Evolutionary conservation across 1,140 invertebrate genomes (phyloP), one percentile per base, ranked within the genome.

Genomic region (Odontomachus brunneus): DNA sequence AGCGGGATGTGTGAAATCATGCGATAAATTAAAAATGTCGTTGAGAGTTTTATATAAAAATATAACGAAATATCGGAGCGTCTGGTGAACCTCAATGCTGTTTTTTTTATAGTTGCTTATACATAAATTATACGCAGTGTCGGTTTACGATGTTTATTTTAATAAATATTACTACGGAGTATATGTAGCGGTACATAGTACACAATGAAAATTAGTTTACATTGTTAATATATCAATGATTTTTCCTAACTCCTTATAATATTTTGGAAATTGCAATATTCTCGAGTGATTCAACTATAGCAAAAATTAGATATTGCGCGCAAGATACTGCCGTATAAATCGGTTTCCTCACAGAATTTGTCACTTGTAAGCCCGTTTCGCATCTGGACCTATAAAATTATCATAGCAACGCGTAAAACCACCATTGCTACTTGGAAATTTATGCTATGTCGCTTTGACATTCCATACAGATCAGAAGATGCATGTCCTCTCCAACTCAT

Each of bases 101-200:
- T 33, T 33, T 19, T 53, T n/a, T 11, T 55, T 19, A 26, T 53
- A 65, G 7, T 53, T 85, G 53, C 38, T 69, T 81, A 89, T 89
- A 63, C 82, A 88, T 86, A 74, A 88, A 87, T 71, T 74, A 62
- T 72, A 82, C 60, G 72, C 81, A 76, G 55, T 83, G 59, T 83
- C 26, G 48, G 65, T 83, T 80, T 85, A 85, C 59, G 65, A 85
- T 80, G 76, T 88, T 88, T 85, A 87, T 88, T 88, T 82, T 84
- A 88, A 88, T 88, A 88, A 88, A 88, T 87, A 88, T 87, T 82
- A 66, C 66, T 88, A 84, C 76, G 44, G 71, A 69, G 65, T 75
- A 75, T 71, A 85, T n/a, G n/a, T 59, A 71, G 63, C 44, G 63
- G 75, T 84, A 84, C 63, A 75, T 69, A 65, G 82, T 88, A 86